Base-by-base conservation (phyloP, 2,888 invertebrate species). In the Andrena trimmerana region DNA sequence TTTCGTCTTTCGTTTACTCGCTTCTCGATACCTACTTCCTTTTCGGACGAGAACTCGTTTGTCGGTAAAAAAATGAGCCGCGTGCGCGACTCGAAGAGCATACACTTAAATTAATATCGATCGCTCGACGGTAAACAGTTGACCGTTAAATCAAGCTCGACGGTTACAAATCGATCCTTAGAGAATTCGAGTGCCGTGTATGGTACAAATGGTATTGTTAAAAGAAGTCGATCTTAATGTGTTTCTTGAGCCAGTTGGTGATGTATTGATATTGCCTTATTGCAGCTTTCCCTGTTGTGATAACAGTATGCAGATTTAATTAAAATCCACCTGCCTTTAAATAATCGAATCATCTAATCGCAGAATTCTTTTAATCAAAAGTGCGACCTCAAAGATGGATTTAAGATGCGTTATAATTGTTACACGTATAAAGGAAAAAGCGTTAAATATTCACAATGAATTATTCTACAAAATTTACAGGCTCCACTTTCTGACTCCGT, bases 41-140 rank as follows among this genome's bases (percentile, higher is more conserved):
- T 36, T 0, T 63, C 57, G 6, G 24, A 36, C 75, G 52, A 59
- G 31, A 62, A 42, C 33, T 77, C 36, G 71, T 29, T 70, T 24
- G 20, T 71, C 20, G 71, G 62, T 67, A 80, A 78, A 80, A 80
- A 71, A 70, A 36, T 71, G 67, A 80, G 71, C 78, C 54, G 71
- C 24, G 65, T 54, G n/a, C 48, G 42, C 24, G 42, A 42, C 54
- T 54, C 60, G 16, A 60, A 57, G 10, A 33, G 20, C 67, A 57
- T 24, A 20, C 67, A 16, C 78, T 78, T 80, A 80, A 78, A 60
- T 77, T 80, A 80, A 77, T 71, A 67, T 62, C 66, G 77, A 77
- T 71, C 27, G 33, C 31, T 67, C 77, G 74, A 63, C 54, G 52
- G 8, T 74, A 42, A 68, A 48, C 20, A 31, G 57, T 65, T 24